A percentile compares a stretch with the other conserved stretches of the same genome.
Conservation (phyloP, 2,113 vertebrate species). For the Hirundichthys speculiger region DNA sequence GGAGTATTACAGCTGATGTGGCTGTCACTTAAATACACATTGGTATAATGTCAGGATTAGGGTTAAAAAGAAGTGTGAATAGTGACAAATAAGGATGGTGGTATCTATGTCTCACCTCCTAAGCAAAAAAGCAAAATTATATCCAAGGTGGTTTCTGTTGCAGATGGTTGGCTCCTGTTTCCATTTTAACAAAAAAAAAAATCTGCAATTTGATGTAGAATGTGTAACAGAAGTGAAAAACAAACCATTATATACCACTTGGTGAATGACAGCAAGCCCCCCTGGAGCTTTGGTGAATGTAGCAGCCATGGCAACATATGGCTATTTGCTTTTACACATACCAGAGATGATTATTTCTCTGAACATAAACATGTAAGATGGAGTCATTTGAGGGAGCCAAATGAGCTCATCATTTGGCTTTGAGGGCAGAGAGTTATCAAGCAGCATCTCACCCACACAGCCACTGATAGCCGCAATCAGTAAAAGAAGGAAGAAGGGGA, state of each 20-base stretch:
- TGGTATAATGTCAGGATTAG: too few relatives aligned
- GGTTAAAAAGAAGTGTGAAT: too few relatives aligned
- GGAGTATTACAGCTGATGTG: too few relatives aligned
- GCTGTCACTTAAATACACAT: too few relatives aligned
- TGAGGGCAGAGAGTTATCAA: conserved; percentile 42
- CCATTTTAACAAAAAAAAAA: too few relatives aligned
- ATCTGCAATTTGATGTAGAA: too few relatives aligned
- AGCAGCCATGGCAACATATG: background rate
- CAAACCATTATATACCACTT: background rate
- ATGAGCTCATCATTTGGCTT: conserved; percentile 1
- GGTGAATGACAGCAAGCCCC: background rate
- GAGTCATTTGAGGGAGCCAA: conserved; percentile 36
- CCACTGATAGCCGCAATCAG: conserved; percentile 74
- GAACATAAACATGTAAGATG: conserved; percentile 29
- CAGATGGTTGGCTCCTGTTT: too few relatives aligned
- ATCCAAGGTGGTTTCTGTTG: too few relatives aligned
- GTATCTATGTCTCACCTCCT: too few relatives aligned
- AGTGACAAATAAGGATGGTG: too few relatives aligned
- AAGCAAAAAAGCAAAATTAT: too few relatives aligned
- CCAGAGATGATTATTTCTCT: conserved; percentile 13
- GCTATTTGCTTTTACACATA: conserved; percentile 14
- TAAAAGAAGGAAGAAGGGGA: conserved; percentile 60
- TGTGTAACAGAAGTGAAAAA: too few relatives aligned
- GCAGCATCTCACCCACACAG: conserved; percentile 57
- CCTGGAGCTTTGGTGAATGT: background rate